Evolutionary conservation across 2,888 invertebrate species (phyloP), one percentile per base, ranked within the genome.

Genomic region (Cantharis nigra): DNA sequence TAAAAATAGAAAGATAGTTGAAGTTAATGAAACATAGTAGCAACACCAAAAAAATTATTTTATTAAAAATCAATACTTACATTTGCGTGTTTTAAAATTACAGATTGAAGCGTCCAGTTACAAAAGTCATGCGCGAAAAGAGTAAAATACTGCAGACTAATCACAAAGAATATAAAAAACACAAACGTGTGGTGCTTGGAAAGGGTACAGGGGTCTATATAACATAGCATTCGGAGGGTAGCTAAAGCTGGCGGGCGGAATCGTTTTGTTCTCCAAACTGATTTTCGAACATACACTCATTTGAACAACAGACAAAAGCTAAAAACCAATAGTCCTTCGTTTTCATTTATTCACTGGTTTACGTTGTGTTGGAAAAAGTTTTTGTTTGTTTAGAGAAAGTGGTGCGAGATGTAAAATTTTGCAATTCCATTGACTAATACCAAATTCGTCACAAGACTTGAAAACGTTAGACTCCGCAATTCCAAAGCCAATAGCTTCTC

Each of bases 261-360:
- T 86, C 87, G 87, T 87, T 87, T 88, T 88, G 87, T 88, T 88
- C 87, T 87, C 87, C 87, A 87, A 88, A 88, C 87, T 88, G 87
- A 88, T 88, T 87, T 87, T 87, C 87, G 87, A 87, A 87, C 82
- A 81, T 81, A 84, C 81, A 85, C 84, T 84, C 85, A 83, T 87
- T 87, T 87, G 86, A 87, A 87, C 87, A 87, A 86, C 87, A 86
- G 86, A 88, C 88, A 89, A 89, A 88, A 88, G 88, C 88, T 87
- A 88, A 89, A 89, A 89, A 89, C 88, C 88, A 89, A 88, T 89
- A 88, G 88, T 88, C 88, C 88, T 88, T 88, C 88, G 88, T 89
- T 88, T 88, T 88, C 88, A 89, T 89, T 89, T 88, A 88, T 88
- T 89, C 87, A 87, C 86, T 86, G 85, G 86, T 86, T 86, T 86